Evolutionary conservation across 2,113 vertebrate species (phyloP), one percentile per base, ranked within the genome.

Genomic region (Toxotes jaculatrix): DNA sequence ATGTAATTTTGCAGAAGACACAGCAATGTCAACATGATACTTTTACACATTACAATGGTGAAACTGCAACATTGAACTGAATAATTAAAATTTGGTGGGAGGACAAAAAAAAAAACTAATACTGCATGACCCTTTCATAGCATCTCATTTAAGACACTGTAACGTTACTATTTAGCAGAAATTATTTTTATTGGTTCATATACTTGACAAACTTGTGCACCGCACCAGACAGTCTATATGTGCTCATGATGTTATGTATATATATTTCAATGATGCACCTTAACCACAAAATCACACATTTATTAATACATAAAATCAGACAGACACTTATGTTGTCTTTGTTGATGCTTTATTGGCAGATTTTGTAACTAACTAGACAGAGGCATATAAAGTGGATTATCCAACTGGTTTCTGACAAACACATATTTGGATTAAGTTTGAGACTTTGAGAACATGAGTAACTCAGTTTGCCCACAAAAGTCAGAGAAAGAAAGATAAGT

Each of bases 331-430:
- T 38, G 2, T 67, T 83, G 80, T 83, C 66, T 87, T 87, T 83
- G 77, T 17, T 19, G 66, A 80, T 83, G 85, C 85, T 87, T 87
- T 87, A 83, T 67, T 87, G 42, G 45, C n/a, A 71, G 57, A 63
- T 10, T 51, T 38, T 10, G 10, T 8, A 42, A 51, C 0, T 42
- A 21, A 74, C 14, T 68, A 19, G n/a, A 13, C 43, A 57, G 5
- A 63, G 64, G 31, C 38, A 64, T 34, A 21, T 17, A 8, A 66
- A 76, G 2, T 72, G 2, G 13, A 80, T 73, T 21, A 36, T 21
- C 12, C n/a, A 67, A 27, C 27, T 38, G 0, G 34, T 32, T 23
- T 36, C 12, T 47, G 4, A 5, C 36, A 38, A 38, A 38, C 36
- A 38, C 36, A 49, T 7, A 49, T 49, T 49, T 17, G 47, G 17